Evolutionary conservation across 2,888 invertebrate genomes (phyloP).

Genomic region (Ormyrus labotus): DNA sequence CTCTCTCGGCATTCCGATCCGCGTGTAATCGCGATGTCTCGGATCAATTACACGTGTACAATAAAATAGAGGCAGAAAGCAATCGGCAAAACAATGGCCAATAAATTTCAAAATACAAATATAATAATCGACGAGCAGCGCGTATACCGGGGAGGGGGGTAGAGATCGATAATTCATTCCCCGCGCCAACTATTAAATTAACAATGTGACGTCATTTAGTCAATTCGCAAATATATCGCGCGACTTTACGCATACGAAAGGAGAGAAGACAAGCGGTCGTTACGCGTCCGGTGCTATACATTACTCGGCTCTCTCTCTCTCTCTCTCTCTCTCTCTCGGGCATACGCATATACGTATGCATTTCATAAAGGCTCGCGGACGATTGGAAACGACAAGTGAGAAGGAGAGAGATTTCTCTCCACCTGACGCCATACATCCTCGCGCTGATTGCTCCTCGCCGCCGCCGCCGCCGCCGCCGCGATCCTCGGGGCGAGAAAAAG

Average conservation of each 20-base stretch:
- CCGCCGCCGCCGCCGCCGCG: not conserved
- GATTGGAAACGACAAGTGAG: constrained; percentile 16
- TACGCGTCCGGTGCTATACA: constrained; percentile 15
- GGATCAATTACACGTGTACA: constrained; percentile 33
- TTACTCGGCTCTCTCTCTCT: not conserved
- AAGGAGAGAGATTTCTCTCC: constrained; percentile 12
- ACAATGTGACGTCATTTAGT: constrained; percentile 21
- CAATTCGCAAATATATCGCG: constrained; percentile 5
- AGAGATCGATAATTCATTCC: constrained; percentile 21
- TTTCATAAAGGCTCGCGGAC: not conserved
- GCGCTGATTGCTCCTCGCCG: not conserved
- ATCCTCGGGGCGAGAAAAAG: constrained; percentile 13
- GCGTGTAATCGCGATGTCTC: constrained; percentile 15
- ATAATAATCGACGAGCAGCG: constrained; percentile 21
- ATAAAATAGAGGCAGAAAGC: not conserved
- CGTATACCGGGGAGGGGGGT: not conserved
- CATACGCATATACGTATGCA: not conserved
- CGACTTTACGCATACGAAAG: not conserved
- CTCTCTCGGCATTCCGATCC: not conserved
- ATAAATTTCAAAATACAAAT: constrained; percentile 50
- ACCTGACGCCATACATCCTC: constrained; percentile 13
- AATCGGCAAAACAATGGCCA: constrained; percentile 39
- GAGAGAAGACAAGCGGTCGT: not conserved
- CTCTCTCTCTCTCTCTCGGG: too few species aligned
- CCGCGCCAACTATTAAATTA: constrained; percentile 49